These are phyloP conservation scores for Drosophila macrospina DNA, from an alignment of 2,888 invertebrate species.

Conservation along the genomic window DNA sequence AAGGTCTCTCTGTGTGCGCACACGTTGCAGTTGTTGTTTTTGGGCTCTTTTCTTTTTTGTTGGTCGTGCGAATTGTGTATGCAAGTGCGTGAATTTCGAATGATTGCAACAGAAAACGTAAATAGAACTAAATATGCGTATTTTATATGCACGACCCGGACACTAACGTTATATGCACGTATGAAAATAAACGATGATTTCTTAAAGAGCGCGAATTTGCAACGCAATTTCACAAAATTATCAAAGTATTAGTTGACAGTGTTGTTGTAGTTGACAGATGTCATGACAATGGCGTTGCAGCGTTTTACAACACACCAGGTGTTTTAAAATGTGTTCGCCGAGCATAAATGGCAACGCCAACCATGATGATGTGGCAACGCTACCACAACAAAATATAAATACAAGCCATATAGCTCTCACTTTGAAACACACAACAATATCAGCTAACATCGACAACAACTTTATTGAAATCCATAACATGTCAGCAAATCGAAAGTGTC, in stretches of 20 bases:
- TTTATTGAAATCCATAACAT: conserved; percentile 21
- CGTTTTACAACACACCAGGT: conserved; percentile 30
- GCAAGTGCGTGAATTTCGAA: neutral
- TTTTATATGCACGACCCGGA: conserved; percentile 3
- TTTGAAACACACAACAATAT: neutral
- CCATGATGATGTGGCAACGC: neutral
- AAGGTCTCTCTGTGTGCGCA: conserved; percentile 12
- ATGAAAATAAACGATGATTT: neutral
- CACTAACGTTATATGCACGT: neutral
- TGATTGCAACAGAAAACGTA: neutral
- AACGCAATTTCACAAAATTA: conserved; percentile 65
- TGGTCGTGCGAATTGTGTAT: conserved; percentile 7
- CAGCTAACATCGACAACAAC: neutral
- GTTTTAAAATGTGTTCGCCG: neutral
- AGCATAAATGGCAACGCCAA: neutral
- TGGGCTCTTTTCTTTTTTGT: neutral
- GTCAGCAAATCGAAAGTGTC: conserved; percentile 29
- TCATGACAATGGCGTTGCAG: conserved; percentile 14
- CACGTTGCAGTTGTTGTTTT: conserved; percentile 21
- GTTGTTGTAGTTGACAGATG: conserved; percentile 41
- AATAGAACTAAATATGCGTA: neutral
- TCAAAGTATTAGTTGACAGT: conserved; percentile 6
- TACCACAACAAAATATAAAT: conserved; percentile 2
- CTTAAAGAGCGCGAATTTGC: conserved; percentile 32
- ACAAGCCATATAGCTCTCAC: neutral